These are phyloP conservation scores for Ramphastos sulfuratus DNA, from an alignment of 2,113 vertebrate genomes.

Conservation along the genomic window DNA sequence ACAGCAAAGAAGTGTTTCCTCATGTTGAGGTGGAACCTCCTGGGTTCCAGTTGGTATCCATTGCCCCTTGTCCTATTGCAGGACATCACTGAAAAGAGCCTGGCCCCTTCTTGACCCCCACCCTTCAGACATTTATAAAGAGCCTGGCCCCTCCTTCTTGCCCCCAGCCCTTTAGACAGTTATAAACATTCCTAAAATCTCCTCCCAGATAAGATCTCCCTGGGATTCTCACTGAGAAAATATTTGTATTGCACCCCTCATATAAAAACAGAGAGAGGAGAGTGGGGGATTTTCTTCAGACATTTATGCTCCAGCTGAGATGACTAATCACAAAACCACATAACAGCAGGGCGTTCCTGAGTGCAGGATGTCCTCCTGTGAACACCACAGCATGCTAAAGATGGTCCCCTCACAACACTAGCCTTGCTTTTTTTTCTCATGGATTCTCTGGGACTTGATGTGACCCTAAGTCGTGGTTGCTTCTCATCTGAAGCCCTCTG, in stretches of 20 bases:
- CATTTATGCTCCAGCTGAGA: neutral
- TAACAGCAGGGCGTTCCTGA: neutral
- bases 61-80: too few species aligned
- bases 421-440: neutral
- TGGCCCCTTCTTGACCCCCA: too few species aligned
- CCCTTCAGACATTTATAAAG: too few species aligned
- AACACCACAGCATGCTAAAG: fast-evolving
- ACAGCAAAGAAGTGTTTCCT: too few species aligned
- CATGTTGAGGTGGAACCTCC: too few species aligned
- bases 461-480: neutral
- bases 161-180: too few species aligned
- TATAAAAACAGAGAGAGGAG: neutral
- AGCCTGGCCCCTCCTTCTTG: too few species aligned
- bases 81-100: too few species aligned
- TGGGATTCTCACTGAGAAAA: neutral
- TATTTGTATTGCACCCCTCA: neutral
- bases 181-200: too few species aligned
- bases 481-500: neutral
- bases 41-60: too few species aligned
- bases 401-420: neutral
- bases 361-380: neutral
- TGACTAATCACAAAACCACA: neutral
- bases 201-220: neutral
- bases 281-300: neutral
- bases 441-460: neutral